A percentile compares a stretch with the other conserved stretches of the same genome.
Evolutionary conservation across 2,888 invertebrate species (phyloP).

Genomic region (Carabus problematicus): DNA sequence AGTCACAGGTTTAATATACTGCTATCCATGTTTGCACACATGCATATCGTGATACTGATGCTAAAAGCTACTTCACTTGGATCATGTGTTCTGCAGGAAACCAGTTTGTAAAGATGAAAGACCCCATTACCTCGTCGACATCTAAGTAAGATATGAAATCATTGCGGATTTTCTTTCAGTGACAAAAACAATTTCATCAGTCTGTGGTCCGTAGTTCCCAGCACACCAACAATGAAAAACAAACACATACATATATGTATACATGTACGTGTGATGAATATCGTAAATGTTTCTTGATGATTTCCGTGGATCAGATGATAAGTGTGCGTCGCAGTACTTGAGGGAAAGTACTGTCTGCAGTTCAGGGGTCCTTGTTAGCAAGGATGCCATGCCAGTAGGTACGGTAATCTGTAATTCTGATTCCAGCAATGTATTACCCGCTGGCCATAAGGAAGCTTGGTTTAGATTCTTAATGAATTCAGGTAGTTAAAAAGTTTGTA

Average conservation of each 20-base stretch:
- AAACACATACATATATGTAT: background rate
- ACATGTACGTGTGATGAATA: background rate
- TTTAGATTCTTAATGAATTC: conserved; percentile 60
- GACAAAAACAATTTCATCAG: background rate
- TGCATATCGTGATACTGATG: conserved; percentile 1
- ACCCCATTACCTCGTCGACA: conserved; percentile 47
- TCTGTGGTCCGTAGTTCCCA: background rate
- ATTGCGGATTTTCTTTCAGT: background rate
- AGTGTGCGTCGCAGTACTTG: too few species aligned
- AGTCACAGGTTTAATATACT: too few species aligned
- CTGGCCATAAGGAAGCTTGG: conserved; percentile 28
- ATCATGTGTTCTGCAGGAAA: conserved; percentile 51
- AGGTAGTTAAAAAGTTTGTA: conserved; percentile 61
- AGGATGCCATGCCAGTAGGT: too few species aligned
- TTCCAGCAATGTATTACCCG: conserved; percentile 35
- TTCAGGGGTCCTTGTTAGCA: too few species aligned
- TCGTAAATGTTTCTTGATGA: background rate
- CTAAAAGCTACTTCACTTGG: conserved; percentile 32
- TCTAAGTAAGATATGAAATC: conserved; percentile 18
- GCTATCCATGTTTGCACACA: background rate
- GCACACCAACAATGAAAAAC: background rate
- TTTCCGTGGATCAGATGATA: too few species aligned
- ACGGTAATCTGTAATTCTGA: conserved; percentile 30
- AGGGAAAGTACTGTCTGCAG: too few species aligned
- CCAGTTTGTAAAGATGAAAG: conserved; percentile 51